A percentile compares a stretch with the other conserved stretches of the same genome.
These are phyloP conservation scores for Hippocampus mohnikei DNA, from an alignment of 2,113 vertebrate species.

Conservation along the genomic window DNA sequence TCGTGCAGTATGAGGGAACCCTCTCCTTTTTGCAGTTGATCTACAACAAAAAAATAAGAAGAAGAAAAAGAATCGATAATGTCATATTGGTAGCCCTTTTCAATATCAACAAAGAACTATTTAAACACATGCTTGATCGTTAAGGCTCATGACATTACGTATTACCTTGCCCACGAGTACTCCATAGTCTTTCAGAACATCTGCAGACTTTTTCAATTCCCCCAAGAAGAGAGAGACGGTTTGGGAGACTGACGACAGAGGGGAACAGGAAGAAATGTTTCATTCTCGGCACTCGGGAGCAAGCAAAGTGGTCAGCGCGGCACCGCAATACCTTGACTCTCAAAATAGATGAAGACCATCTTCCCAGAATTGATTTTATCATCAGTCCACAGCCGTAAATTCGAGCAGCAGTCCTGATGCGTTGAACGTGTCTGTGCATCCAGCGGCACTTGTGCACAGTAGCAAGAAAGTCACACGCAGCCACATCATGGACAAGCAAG, in stretches of 20 bases:
- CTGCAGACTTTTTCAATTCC: conserved; percentile 80
- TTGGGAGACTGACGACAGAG: conserved; percentile 72
- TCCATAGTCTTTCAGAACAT: conserved; percentile 84
- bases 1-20: conserved; percentile 77
- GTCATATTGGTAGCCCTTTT: background rate
- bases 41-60: conserved; percentile 53
- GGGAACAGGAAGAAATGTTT: background rate
- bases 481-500: conserved; percentile 32
- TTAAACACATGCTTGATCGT: background rate
- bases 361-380: conserved; percentile 64
- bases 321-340: conserved; percentile 55
- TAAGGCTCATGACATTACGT: background rate
- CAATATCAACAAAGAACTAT: background rate
- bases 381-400: conserved; percentile 45
- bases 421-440: conserved; percentile 43
- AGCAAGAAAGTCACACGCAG: conserved; percentile 33
- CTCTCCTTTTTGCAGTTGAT: conserved; percentile 80
- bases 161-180: conserved; percentile 85
- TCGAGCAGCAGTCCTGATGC: conserved; percentile 48
- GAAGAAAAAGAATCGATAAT: too few relatives aligned
- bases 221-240: conserved; percentile 77
- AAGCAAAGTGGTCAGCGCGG: background rate
- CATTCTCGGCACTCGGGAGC: background rate
- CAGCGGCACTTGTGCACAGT: conserved; percentile 35
- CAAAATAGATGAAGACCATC: conserved; percentile 72